Base-by-base conservation (phyloP, 2,888 invertebrate species). In the Eupithecia vulgata region DNA sequence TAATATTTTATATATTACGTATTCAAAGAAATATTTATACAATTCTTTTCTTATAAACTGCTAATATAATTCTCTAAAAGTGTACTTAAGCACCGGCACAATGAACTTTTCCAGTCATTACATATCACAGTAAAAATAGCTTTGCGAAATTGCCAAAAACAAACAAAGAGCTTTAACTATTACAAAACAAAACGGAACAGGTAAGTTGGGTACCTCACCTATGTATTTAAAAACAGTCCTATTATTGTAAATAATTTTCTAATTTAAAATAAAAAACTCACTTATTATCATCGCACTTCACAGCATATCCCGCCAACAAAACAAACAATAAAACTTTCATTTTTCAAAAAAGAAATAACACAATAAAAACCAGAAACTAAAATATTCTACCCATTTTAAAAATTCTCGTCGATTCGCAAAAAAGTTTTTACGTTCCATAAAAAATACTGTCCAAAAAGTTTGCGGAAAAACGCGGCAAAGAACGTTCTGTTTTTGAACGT, bases 251-350 rank as follows among this genome's bases (percentile, higher is more conserved):
- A n/a, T n/a, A n/a, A n/a, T n/a, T n/a, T n/a, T n/a, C n/a, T n/a
- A n/a, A n/a, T n/a, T n/a, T n/a, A n/a, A 57, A 67, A 57, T 21
- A 52, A 66, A 75, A 65, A 65, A 82, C 87, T 85, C 83, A 92
- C 92, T 89, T 88, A 42, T 87, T 84, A 76, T 89, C 88, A 80
- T 91, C 90, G 78, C 91, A 89, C 73, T 84, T 88, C n/a, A 88
- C 91, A 70, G 90, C 88, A 80, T 84, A 90, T 72, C 87, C 87
- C 81, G 86, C 87, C 81, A 92, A 83, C 81, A 91, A 76, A 48
- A 91, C 77, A 77, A 90, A 84, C 74, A 88, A 75, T 64, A 89
- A 84, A 67, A 82, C 82, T 80, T 82, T 86, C 89, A 88, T 52
- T 89, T 81, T 78, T 86, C 74, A 74, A 40, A 72, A 34, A 34